These are phyloP conservation scores for Sebastes steindachneri DNA, from an alignment of 2,797 vertebrate genomes.

Conservation along the genomic window DNA sequence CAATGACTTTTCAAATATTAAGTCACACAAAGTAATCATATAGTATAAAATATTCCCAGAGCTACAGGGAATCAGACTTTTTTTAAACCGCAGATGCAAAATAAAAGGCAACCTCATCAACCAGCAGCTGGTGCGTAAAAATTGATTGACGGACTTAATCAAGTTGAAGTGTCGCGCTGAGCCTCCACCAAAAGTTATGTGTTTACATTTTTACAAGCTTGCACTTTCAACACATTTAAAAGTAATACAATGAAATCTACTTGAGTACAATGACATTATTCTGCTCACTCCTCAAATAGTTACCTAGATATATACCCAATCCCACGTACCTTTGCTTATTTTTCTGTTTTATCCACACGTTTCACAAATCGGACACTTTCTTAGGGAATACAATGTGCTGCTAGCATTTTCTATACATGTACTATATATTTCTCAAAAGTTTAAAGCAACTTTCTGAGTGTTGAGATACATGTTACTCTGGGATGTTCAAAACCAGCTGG, in stretches of 20 bases:
- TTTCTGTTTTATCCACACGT: background rate
- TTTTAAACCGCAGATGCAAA: background rate
- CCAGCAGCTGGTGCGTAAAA: background rate
- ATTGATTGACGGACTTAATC: background rate
- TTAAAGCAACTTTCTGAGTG: constrained; percentile 4
- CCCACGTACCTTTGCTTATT: background rate
- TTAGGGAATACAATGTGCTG: background rate
- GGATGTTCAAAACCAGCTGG: background rate
- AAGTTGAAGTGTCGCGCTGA: background rate
- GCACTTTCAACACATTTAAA: constrained; percentile 1
- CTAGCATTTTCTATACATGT: background rate
- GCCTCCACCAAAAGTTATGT: background rate
- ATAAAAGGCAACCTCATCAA: constrained; percentile 2
- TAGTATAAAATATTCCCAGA: constrained; percentile 8
- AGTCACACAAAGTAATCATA: background rate
- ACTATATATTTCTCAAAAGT: background rate
- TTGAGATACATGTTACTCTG: background rate
- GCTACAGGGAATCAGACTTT: background rate
- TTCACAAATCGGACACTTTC: background rate
- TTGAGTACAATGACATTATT: background rate
- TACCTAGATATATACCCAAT: background rate
- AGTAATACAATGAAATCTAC: background rate
- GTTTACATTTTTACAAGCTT: background rate
- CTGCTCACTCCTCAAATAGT: background rate
- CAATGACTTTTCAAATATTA: background rate